Conservation (phyloP, 2,888 invertebrate genomes). For the Heliconius charithonia region DNA sequence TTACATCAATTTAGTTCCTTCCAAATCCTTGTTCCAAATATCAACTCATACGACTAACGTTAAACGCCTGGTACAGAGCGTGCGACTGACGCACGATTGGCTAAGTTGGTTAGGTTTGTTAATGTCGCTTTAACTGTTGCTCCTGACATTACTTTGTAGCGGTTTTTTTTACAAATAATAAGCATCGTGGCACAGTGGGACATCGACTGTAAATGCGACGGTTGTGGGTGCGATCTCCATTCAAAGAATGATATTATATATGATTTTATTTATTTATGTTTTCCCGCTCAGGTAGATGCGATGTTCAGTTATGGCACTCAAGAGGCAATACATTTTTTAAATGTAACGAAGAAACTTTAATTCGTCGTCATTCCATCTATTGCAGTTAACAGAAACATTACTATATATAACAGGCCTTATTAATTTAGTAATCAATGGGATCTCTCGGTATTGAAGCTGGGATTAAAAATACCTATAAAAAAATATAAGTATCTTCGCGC, state of each 20-base stretch:
- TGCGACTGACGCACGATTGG: slow-evolving; percentile 28
- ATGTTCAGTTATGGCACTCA: too few relatives aligned
- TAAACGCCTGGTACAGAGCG: neutral
- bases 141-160: neutral
- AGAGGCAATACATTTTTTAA: too few relatives aligned
- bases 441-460: too few relatives aligned
- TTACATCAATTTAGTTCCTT: slow-evolving; percentile 8
- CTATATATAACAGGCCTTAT: too few relatives aligned
- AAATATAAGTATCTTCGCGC: too few relatives aligned
- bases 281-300: too few relatives aligned
- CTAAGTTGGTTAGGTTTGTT: slow-evolving; percentile 10
- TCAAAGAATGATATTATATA: neutral
- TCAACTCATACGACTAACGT: slow-evolving; percentile 12
- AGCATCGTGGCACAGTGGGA: neutral
- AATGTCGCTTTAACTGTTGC: neutral
- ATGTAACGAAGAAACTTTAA: too few relatives aligned
- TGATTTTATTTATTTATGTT: too few relatives aligned
- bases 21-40: slow-evolving; percentile 19
- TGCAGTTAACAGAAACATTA: too few relatives aligned
- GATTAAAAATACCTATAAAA: too few relatives aligned
- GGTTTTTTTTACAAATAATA: neutral
- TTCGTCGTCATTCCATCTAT: too few relatives aligned
- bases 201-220: neutral
- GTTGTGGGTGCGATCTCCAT: neutral
- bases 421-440: too few relatives aligned